phyloP scores from a whole-genome alignment of 2,797 vertebrate species.

The Coendou prehensilis region DNA sequence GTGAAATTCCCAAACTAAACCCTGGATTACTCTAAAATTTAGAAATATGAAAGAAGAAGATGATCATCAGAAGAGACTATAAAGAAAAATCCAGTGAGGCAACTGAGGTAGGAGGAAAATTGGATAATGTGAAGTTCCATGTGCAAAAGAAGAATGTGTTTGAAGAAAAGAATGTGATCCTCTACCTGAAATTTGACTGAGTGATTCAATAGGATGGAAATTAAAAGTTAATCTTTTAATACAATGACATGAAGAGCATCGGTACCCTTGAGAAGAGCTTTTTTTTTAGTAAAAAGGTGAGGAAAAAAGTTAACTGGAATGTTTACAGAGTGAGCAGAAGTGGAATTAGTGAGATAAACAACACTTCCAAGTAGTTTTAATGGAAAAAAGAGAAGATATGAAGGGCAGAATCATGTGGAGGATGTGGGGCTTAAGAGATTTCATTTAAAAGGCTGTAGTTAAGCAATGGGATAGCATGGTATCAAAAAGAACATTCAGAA shows the following conservation, averaged over 20 bases:
- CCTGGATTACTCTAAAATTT: neutral
- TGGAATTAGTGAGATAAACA: neutral
- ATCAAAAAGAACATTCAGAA: neutral
- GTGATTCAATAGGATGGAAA: neutral
- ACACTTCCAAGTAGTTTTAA: neutral
- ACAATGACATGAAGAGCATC: too few species aligned
- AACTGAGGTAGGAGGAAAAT: neutral
- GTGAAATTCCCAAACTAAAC: neutral
- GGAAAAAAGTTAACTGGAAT: neutral
- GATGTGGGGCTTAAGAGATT: neutral
- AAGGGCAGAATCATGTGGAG: neutral
- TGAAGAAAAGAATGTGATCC: neutral
- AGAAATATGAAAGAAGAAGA: neutral
- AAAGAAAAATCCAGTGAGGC: neutral
- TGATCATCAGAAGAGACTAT: neutral
- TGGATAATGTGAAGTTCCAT: neutral
- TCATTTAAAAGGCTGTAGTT: neutral
- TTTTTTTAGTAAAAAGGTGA: neutral
- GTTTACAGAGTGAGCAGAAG: neutral
- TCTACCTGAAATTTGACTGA: neutral
- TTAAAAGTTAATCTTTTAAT: neutral
- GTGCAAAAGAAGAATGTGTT: neutral
- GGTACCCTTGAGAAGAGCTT: neutral
- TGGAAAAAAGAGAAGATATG: neutral
- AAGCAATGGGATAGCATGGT: neutral